Base-by-base conservation (phyloP, 1,140 invertebrate species). In the Hyles vespertilio region DNA sequence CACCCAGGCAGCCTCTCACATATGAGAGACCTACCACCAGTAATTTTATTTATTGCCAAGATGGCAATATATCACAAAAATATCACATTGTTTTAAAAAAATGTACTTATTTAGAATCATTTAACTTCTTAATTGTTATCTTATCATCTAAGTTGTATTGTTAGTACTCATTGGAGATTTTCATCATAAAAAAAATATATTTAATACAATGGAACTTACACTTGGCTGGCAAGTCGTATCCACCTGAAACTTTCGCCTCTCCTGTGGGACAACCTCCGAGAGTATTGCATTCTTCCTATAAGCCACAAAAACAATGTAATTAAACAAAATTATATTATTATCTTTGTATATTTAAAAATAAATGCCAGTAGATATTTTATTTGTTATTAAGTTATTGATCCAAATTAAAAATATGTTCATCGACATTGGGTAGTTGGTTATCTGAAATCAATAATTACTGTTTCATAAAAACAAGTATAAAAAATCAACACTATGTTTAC, bases 241-340 rank as follows among this genome's bases (percentile, higher is more conserved):
- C 95, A 47, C 93, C 93, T 10, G 95, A 96, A 48, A 96, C 92
- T 89, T 94, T 95, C n/a, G 95, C 95, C 65, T 95, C 91, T 33
- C 96, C 96, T 36, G 94, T 94, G 8, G 82, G 75, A 87, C 96
- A 97, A 10, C 95, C 95, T 56, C 91, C 87, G 7, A 96, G 83
- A 3, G 91, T 91, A 48, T 79, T 72, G 74, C 96, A 97, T 89
- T 98, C 96, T 67, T 91, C 85, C 79, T 90, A 68, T n/a, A 77
- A 79, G 57, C n/a, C 22, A 22, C 22, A 22, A 22, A 22, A 22
- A 22, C 22, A 22, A 22, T 22, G 22, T 55, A 69, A 40, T n/a
- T 32, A 59, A 49, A 50, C 10, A 32, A 5, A 2, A 49, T 49
- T 32, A 8, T 32, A 9, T 22, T 50, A 45, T 45, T n/a, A 45